Conservation (phyloP, 2,113 vertebrate species). For the Gadus chalcogrammus region DNA sequence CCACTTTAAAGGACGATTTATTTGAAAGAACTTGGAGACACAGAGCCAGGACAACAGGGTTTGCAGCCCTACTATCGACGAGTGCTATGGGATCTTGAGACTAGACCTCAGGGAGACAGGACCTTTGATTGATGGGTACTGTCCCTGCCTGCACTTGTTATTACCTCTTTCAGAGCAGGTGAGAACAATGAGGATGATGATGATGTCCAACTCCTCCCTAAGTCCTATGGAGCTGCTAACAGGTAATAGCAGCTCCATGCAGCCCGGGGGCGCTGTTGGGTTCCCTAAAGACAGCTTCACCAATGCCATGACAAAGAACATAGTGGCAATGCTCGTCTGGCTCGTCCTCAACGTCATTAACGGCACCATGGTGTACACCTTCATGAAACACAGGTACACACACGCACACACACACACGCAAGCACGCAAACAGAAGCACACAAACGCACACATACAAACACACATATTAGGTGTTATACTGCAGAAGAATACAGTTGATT, state of each 20-base stretch:
- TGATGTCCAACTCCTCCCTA: constrained; percentile 45
- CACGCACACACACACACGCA: constrained; percentile 9
- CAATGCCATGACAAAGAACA: constrained; percentile 69
- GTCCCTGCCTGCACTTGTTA: no score
- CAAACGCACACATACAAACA: not conserved
- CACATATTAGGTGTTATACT: not conserved
- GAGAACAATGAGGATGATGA: constrained; percentile 19
- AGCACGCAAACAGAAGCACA: constrained; percentile 1
- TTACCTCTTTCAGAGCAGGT: no score
- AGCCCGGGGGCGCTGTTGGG: constrained; percentile 8
- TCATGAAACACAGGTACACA: constrained; percentile 63
- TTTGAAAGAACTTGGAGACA: no score
- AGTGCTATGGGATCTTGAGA: no score
- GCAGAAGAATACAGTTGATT: no score
- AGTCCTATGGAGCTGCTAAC: constrained; percentile 10
- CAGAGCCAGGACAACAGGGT: no score
- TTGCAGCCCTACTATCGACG: no score
- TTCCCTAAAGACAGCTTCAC: constrained; percentile 63
- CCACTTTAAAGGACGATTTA: no score
- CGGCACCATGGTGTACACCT: constrained; percentile 73
- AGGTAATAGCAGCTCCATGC: constrained; percentile 33
- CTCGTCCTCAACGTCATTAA: constrained; percentile 69
- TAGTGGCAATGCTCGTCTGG: constrained; percentile 73
- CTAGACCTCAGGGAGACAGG: no score
- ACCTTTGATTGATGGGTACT: no score